Percentiles rank a stretch among this genome's conserved stretches.
Conservation (phyloP, 2,113 vertebrate genomes). For the Nothoprocta perdicaria region DNA sequence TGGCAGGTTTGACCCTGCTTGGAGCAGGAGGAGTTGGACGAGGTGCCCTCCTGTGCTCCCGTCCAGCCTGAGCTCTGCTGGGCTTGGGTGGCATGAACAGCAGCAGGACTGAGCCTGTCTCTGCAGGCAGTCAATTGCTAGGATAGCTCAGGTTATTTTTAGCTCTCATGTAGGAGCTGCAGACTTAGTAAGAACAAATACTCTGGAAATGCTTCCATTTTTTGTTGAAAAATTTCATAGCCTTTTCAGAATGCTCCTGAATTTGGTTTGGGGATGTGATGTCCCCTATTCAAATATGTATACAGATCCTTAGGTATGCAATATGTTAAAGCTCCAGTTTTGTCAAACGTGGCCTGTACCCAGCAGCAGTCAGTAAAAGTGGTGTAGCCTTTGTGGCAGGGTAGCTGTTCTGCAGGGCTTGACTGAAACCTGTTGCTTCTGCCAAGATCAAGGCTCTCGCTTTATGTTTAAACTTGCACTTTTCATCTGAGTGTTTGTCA, state of each 20-base stretch:
- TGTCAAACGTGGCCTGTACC: background rate
- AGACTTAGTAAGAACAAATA: background rate
- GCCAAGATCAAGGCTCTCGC: background rate
- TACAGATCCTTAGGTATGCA: slow-evolving; percentile 11
- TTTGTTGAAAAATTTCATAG: background rate
- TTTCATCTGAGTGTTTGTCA: background rate
- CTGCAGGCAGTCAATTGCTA: background rate
- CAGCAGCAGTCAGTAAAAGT: background rate
- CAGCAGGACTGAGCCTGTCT: background rate
- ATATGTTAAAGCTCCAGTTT: background rate
- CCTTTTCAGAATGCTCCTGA: background rate
- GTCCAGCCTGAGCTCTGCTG: background rate
- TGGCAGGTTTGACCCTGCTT: slow-evolving; percentile 19
- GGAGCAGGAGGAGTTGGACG: background rate
- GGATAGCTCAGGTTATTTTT: background rate
- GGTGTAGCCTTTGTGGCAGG: background rate
- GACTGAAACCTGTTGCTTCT: slow-evolving; percentile 12
- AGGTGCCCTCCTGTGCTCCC: background rate
- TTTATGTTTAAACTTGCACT: background rate
- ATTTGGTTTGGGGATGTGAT: background rate
- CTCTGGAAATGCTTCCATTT: background rate
- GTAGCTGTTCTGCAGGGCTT: background rate
- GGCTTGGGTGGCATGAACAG: background rate
- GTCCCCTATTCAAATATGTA: background rate
- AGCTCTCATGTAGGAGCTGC: background rate